Evolutionary conservation across 1,140 invertebrate genomes (phyloP).

Genomic region (Apis laboriosa): DNA sequence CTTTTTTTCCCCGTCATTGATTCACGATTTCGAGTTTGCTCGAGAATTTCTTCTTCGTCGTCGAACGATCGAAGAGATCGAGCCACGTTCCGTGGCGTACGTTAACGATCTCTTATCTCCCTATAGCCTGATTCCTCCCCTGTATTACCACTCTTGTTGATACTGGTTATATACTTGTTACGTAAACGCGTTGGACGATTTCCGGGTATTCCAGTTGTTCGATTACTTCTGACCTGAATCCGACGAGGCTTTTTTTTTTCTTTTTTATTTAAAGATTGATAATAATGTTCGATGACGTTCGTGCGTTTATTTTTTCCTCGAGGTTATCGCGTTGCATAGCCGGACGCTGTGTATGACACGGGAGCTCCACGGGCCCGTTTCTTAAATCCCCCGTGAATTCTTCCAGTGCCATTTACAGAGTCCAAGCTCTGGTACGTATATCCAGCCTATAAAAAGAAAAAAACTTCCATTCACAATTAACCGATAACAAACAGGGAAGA

Average conservation of each 20-base stretch:
- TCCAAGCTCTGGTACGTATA: conserved; percentile 66
- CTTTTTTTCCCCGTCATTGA: neutral
- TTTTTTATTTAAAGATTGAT: conserved; percentile 49
- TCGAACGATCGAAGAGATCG: neutral
- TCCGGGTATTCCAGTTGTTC: conserved; percentile 17
- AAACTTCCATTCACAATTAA: no score
- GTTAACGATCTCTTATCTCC: conserved; percentile 16
- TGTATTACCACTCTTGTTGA: neutral
- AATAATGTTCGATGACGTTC: neutral
- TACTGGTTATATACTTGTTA: conserved; percentile 27
- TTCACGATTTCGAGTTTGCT: conserved; percentile 14
- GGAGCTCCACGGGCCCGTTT: conserved; percentile 80
- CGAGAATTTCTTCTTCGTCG: neutral
- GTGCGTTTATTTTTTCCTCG: neutral
- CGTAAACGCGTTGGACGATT: conserved; percentile 13
- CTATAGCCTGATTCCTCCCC: neutral
- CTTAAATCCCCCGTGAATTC: conserved; percentile 80
- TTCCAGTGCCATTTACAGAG: conserved; percentile 82
- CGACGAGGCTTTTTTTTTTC: no score
- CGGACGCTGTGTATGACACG: conserved; percentile 81
- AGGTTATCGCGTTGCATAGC: conserved; percentile 68
- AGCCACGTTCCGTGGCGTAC: neutral
- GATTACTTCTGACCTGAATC: neutral
- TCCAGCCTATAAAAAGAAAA: no score
- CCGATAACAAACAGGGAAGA: no score